These are phyloP conservation scores for Argyrosomus regius DNA, from an alignment of 2,797 vertebrate genomes.

Conservation along the genomic window DNA sequence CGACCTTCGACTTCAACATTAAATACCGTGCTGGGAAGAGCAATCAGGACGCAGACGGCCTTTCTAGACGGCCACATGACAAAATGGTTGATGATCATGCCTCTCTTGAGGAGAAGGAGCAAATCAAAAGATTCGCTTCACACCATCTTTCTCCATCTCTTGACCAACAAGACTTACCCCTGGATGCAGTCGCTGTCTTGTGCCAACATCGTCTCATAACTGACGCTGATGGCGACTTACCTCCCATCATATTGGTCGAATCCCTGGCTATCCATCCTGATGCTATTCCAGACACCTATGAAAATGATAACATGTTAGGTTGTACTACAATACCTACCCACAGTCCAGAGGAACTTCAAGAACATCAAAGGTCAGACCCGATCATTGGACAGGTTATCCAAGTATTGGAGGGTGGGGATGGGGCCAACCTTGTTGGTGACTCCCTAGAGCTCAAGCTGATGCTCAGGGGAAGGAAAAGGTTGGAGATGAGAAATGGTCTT, in stretches of 20 bases:
- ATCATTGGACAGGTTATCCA: not conserved
- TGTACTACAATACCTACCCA: not conserved
- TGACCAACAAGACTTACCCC: not conserved
- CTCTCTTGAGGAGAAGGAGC: not conserved
- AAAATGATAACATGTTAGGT: not conserved
- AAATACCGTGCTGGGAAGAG: not conserved
- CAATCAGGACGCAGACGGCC: not conserved
- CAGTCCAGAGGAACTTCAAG: not conserved
- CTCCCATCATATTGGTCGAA: not conserved
- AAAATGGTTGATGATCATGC: not conserved
- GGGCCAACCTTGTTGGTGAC: not conserved
- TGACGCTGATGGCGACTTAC: not conserved
- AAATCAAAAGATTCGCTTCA: not conserved
- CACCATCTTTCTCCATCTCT: not conserved
- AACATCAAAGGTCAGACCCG: constrained; percentile 1
- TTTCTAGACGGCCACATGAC: not conserved
- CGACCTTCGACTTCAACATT: not conserved
- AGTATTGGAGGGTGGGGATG: not conserved
- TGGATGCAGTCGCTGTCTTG: not conserved
- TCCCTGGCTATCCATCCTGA: not conserved
- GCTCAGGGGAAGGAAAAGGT: constrained; percentile 7
- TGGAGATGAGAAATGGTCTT: not conserved
- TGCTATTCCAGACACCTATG: not conserved
- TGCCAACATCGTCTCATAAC: not conserved
- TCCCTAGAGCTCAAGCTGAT: not conserved